A percentile compares a stretch with the other conserved stretches of the same genome.
These are phyloP conservation scores for Thunnus albacares DNA, from an alignment of 2,797 vertebrate species.

Conservation along the genomic window DNA sequence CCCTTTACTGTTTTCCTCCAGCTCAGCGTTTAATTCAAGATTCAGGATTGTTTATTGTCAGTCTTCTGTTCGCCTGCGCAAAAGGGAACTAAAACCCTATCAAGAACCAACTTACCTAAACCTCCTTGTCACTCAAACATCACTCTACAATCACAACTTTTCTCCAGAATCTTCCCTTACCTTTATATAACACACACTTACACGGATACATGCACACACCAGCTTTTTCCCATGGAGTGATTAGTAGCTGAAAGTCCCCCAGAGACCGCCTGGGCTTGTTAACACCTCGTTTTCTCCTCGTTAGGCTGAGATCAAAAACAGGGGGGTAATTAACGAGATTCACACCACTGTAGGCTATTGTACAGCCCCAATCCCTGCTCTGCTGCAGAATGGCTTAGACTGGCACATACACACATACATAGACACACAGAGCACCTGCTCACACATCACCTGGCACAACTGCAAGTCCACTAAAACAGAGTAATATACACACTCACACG, in stretches of 20 bases:
- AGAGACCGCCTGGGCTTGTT: conserved; percentile 40
- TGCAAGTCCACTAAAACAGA: conserved; percentile 4
- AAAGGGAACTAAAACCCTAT: too few relatives aligned
- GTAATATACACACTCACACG: neutral
- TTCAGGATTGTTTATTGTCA: too few relatives aligned
- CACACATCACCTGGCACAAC: neutral
- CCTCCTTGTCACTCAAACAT: neutral
- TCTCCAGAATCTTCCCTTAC: too few relatives aligned
- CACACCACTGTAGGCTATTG: conserved; percentile 44
- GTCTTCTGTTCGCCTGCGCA: too few relatives aligned
- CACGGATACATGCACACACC: neutral
- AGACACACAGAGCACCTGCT: neutral
- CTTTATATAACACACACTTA: neutral
- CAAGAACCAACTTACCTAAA: too few relatives aligned
- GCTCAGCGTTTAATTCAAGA: too few relatives aligned
- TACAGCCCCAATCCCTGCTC: conserved; percentile 7
- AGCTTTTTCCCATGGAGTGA: conserved; percentile 53
- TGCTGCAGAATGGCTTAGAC: neutral
- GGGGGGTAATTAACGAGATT: conserved; percentile 60
- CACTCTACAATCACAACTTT: neutral
- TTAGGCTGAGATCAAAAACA: conserved; percentile 68
- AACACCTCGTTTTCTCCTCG: conserved; percentile 60
- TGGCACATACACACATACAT: neutral
- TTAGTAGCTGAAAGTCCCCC: conserved; percentile 50
- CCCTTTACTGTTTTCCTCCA: too few relatives aligned